Percentiles rank a stretch among this genome's conserved stretches.
These are phyloP conservation scores for Phalloptychus januarius DNA, from an alignment of 2,797 vertebrate genomes.

Conservation along the genomic window DNA sequence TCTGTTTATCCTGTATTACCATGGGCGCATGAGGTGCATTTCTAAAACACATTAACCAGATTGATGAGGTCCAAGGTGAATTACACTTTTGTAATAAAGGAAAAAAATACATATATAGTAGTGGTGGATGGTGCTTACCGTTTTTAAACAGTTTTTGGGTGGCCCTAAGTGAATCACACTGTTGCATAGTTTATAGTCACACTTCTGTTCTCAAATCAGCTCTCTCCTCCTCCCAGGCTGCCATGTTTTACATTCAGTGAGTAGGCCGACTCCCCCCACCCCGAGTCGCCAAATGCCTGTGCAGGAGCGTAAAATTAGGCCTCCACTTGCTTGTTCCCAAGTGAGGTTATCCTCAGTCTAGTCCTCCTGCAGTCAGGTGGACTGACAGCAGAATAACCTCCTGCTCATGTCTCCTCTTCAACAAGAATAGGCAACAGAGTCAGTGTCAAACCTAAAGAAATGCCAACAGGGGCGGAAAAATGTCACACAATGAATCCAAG, in stretches of 20 bases:
- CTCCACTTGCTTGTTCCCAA: neutral
- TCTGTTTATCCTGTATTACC: neutral
- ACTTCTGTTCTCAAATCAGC: conserved; percentile 28
- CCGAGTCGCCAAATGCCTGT: neutral
- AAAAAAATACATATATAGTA: neutral
- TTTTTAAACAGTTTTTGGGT: neutral
- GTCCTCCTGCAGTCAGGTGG: neutral
- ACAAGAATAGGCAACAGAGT: neutral
- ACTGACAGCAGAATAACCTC: neutral
- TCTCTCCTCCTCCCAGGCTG: conserved; percentile 12
- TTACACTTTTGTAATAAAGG: neutral
- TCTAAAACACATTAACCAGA: neutral
- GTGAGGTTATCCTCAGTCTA: neutral
- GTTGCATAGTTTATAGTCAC: conserved; percentile 33
- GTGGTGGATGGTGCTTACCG: too few species aligned
- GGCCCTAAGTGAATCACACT: conserved; percentile 11
- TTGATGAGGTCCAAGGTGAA: conserved; percentile 9
- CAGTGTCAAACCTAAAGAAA: neutral
- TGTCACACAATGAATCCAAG: neutral
- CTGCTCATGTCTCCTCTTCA: neutral
- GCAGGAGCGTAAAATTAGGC: neutral
- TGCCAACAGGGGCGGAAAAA: neutral
- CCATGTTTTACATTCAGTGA: neutral
- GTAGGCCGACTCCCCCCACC: neutral
- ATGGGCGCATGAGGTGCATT: neutral